Conservation (phyloP, 2,113 vertebrate species). For the Archilochus colubris region DNA sequence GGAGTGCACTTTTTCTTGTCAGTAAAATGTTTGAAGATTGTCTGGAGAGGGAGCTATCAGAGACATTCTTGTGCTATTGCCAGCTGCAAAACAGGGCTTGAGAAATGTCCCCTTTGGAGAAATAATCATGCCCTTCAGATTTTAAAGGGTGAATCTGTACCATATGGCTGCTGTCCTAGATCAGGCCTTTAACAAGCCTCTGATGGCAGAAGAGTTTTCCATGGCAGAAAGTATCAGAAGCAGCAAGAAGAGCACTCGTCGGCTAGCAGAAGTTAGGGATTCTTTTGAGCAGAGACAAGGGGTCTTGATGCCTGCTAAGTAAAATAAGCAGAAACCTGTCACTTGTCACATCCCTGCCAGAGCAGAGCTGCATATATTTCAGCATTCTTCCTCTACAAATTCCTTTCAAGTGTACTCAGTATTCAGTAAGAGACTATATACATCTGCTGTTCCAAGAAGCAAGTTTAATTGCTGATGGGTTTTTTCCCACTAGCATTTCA, state of each 20-base stretch:
- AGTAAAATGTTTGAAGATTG: background rate
- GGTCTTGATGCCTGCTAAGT: background rate
- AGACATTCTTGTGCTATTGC: background rate
- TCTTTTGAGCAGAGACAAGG: background rate
- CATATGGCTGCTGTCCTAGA: background rate
- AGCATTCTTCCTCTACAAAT: conserved; percentile 27
- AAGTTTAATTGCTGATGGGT: conserved; percentile 77
- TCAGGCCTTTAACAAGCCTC: background rate
- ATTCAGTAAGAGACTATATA: conserved; percentile 57
- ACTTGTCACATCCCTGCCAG: background rate
- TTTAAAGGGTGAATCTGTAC: background rate
- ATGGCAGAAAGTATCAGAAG: background rate
- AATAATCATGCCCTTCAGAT: background rate
- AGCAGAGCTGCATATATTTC: conserved; percentile 1
- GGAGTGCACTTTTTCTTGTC: background rate
- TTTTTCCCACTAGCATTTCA: conserved; percentile 71
- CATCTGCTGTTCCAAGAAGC: conserved; percentile 78
- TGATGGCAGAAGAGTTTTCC: background rate
- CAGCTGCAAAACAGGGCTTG: background rate
- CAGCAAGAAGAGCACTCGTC: background rate
- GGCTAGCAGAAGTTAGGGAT: background rate
- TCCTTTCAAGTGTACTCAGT: conserved; percentile 61
- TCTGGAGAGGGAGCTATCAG: background rate
- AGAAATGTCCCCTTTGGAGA: background rate
- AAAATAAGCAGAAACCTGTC: conserved; percentile 5